phyloP scores from a whole-genome alignment of 2,113 vertebrate genomes.

The Myiozetetes cayanensis region DNA sequence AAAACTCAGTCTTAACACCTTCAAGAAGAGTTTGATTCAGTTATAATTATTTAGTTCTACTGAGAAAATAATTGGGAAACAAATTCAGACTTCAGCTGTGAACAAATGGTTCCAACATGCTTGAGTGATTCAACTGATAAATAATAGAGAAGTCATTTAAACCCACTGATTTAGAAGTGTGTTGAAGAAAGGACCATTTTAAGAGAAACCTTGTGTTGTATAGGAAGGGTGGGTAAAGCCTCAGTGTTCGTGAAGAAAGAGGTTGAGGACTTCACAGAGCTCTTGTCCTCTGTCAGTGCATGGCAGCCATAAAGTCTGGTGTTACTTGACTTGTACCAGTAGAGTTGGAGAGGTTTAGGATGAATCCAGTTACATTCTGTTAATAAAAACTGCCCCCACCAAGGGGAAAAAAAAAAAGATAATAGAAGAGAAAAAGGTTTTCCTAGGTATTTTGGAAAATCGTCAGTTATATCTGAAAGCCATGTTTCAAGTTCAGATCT shows the following conservation, averaged over 20 bases:
- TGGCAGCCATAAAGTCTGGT: neutral
- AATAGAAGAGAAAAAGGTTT: neutral
- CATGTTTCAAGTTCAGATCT: neutral
- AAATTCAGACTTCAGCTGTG: neutral
- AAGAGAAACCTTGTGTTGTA: neutral
- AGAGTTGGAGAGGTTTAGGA: neutral
- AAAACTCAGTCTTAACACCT: neutral
- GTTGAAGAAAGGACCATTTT: neutral
- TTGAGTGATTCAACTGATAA: neutral
- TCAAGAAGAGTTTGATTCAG: neutral
- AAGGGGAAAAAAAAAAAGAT: too few species aligned
- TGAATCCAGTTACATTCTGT: neutral
- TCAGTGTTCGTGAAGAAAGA: neutral
- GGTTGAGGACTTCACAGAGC: neutral
- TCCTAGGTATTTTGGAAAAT: neutral
- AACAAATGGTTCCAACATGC: neutral
- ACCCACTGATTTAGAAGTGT: neutral
- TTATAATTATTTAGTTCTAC: neutral
- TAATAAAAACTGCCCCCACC: neutral
- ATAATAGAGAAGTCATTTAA: neutral
- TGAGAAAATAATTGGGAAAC: neutral
- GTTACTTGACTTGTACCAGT: neutral
- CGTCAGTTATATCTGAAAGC: neutral
- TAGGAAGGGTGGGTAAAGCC: neutral
- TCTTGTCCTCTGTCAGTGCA: rapidly evolving